Conservation (phyloP, 30 jellyfish, hydroid and myxozoan genomes). For the Aurelia sp. region DNA sequence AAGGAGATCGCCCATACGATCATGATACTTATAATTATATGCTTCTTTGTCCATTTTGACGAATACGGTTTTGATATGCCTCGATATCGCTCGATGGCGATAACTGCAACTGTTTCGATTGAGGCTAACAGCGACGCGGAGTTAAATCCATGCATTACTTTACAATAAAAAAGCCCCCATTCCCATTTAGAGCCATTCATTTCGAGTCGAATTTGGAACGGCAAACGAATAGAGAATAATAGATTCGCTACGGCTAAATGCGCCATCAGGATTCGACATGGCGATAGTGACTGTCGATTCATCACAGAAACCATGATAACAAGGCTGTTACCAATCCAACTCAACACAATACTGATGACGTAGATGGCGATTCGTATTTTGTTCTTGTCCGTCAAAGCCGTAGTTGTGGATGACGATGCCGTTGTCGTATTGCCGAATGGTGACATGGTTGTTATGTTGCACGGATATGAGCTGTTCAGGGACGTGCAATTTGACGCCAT, state of each 20-base stretch:
- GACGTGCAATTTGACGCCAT: constrained; percentile 31
- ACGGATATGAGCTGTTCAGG: constrained; percentile 21
- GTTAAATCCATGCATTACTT: constrained; percentile 71
- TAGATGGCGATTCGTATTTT: constrained; percentile 59
- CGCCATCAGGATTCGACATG: constrained; percentile 80
- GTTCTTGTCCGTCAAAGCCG: constrained; percentile 57
- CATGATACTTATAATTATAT: constrained; percentile 36
- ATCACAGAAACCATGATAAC: constrained; percentile 52
- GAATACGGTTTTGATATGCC: constrained; percentile 63
- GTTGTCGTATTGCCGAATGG: constrained; percentile 17
- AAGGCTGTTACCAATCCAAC: constrained; percentile 77
- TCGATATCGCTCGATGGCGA: constrained; percentile 85
- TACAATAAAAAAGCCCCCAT: constrained; percentile 68
- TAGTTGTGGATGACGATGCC: constrained; percentile 20
- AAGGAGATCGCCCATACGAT: constrained; percentile 71
- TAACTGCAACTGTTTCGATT: constrained; percentile 67
- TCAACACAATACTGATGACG: constrained; percentile 57
- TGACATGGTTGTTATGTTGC: constrained; percentile 14
- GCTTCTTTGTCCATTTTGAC: constrained; percentile 43
- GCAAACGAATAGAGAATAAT: constrained; percentile 66
- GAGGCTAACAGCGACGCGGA: constrained; percentile 76
- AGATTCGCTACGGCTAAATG: constrained; percentile 78
- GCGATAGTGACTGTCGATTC: constrained; percentile 58
- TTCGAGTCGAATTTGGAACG: constrained; percentile 75
- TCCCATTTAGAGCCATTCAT: constrained; percentile 64